Evolutionary conservation across 2,888 invertebrate species (phyloP), one percentile per base, ranked within the genome.

Genomic region (Caenorhabditis sinica): DNA sequence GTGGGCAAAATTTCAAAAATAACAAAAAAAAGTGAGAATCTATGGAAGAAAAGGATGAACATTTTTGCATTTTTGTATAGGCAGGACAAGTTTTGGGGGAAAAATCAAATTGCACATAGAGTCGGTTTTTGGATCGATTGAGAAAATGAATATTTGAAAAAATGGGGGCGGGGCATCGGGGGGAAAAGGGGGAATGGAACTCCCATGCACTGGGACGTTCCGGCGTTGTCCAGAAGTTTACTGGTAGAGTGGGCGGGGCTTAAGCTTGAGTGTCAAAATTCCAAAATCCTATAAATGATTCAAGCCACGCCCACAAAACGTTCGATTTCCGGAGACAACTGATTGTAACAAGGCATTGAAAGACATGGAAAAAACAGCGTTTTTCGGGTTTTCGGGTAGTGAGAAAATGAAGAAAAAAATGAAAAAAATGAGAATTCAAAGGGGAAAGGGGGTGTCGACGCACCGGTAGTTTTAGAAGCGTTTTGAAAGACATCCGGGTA

Each of bases 401-500:
- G 73, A 73, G 56, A 61, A 33, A n/a, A n/a, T n/a, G 53, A 45
- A n/a, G 3, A 49, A 49, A 49, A 49, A 49, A 49, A 28, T 11
- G 13, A 13, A 13, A 49, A 49, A 49, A 49, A 49, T 20, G 20
- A 40, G 13, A 13, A 13, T 40, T 40, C 40, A 40, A 60, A 17
- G 56, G 40, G 71, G 45, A 43, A 28, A 20, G 36, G 65, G 33
- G 58, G 72, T 63, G 45, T 61, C 73, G 36, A 71, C 45, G 68
- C 82, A 83, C 82, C 77, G 82, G 82, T 83, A 28, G 23, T 25
- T 82, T n/a, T 20, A 40, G 20, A 36, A 61, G 72, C 65, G 72
- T 66, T 53, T 33, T 71, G 83, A 83, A 83, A 83, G 83, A 83
- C 83, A 69, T 73, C 74, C 83, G 77, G 83, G 83, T 77, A 83